phyloP scores from a whole-genome alignment of 2,113 vertebrate species.

The Hemibates koningsi region DNA sequence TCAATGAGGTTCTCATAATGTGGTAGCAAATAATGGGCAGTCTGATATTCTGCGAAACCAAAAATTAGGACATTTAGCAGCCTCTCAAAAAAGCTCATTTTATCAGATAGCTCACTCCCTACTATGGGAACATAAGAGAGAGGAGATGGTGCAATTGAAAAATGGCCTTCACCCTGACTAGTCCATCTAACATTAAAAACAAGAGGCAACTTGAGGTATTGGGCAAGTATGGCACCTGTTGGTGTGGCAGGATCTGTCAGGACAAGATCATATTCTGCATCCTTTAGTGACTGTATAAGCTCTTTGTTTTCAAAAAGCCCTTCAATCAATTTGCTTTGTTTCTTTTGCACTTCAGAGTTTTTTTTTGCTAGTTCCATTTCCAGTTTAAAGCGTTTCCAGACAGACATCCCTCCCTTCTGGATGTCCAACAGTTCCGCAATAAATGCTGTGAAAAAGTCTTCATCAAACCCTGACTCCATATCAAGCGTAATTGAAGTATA shows the following conservation, averaged over 20 bases:
- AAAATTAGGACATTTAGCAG: slow-evolving; percentile 29
- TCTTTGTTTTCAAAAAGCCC: slow-evolving; percentile 32
- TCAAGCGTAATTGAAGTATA: slow-evolving; percentile 36
- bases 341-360: background rate
- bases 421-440: slow-evolving; percentile 4
- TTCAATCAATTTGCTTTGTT: background rate
- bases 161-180: slow-evolving; percentile 55
- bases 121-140: slow-evolving; percentile 57
- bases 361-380: slow-evolving; percentile 5
- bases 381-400: slow-evolving; percentile 15
- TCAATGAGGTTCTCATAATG: background rate
- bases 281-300: slow-evolving; percentile 8
- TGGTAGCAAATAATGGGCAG: background rate
- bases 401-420: slow-evolving; percentile 17
- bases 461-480: slow-evolving; percentile 9
- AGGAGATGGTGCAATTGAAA: slow-evolving; percentile 36
- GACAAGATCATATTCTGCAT: slow-evolving; percentile 52
- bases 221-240: slow-evolving; percentile 38
- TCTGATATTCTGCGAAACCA: slow-evolving; percentile 24
- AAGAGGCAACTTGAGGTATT: slow-evolving; percentile 53
- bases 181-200: slow-evolving; percentile 65
- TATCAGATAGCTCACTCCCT: slow-evolving; percentile 42
- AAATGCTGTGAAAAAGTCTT: slow-evolving; percentile 7
- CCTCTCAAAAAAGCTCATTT: slow-evolving; percentile 61
- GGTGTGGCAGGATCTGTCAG: slow-evolving; percentile 45